These are phyloP conservation scores for Scarus forsteni DNA, from an alignment of 2,797 vertebrate species.

Conservation along the genomic window DNA sequence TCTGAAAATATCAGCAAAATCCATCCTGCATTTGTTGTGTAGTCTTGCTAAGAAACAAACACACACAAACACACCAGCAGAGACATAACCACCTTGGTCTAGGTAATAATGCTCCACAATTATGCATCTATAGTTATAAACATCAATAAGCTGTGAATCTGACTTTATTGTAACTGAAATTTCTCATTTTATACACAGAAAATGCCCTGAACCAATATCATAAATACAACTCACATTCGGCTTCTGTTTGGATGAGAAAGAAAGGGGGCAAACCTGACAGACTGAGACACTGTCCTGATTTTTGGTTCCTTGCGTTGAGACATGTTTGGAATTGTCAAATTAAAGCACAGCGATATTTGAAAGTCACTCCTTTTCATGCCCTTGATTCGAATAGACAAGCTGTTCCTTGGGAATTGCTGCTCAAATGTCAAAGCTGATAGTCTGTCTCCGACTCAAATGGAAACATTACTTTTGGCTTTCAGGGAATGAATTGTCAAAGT, in stretches of 20 bases:
- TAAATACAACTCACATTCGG: constrained; percentile 32
- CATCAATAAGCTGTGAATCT: too few species aligned
- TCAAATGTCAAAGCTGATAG: constrained; percentile 70
- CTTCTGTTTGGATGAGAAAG: constrained; percentile 23
- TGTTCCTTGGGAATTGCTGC: constrained; percentile 60
- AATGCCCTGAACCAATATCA: constrained; percentile 14
- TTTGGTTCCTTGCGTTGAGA: constrained; percentile 34
- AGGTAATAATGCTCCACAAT: too few species aligned
- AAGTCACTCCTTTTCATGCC: constrained; percentile 55
- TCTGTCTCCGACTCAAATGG: constrained; percentile 63
- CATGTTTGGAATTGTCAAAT: constrained; percentile 63
- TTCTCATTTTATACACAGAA: constrained; percentile 19
- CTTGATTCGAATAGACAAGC: constrained; percentile 68
- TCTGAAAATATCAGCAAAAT: too few species aligned
- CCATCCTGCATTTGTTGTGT: too few species aligned
- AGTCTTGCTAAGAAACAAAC: too few species aligned
- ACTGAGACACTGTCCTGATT: constrained; percentile 32
- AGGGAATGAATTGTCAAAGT: constrained; percentile 70
- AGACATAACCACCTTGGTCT: too few species aligned
- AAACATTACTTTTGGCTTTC: constrained; percentile 69
- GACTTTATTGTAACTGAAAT: too few species aligned
- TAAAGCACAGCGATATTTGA: constrained; percentile 57
- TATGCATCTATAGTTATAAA: too few species aligned
- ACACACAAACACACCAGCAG: too few species aligned
- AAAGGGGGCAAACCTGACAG: constrained; percentile 52